A percentile compares a stretch with the other conserved stretches of the same genome.
Evolutionary conservation across 2,113 vertebrate species (phyloP).

Genomic region (Thalassarche chlororhynchos): DNA sequence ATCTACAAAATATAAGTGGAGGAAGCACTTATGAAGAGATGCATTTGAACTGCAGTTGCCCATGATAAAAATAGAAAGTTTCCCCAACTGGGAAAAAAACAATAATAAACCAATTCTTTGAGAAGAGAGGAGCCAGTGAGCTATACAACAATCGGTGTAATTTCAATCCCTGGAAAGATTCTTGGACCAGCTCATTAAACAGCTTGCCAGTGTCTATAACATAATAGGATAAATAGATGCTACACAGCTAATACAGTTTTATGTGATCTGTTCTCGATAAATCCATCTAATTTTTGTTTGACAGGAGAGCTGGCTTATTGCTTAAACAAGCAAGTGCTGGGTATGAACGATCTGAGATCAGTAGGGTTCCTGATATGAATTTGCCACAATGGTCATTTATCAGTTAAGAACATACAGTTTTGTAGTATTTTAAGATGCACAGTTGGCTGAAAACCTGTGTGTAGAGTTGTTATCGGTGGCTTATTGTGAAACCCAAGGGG

Average conservation of each 20-base stretch:
- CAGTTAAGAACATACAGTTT: background rate
- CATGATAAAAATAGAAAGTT: background rate
- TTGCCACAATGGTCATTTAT: background rate
- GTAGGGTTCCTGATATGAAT: background rate
- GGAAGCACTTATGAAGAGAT: accelerated
- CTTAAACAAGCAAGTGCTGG: background rate
- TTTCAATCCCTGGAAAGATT: background rate
- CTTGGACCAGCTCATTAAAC: background rate
- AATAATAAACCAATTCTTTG: background rate
- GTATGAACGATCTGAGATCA: background rate
- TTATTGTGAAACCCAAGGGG: background rate
- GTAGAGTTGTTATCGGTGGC: accelerated
- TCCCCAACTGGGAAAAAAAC: background rate
- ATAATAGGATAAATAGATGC: background rate
- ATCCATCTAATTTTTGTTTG: background rate
- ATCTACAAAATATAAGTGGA: background rate
- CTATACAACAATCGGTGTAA: background rate
- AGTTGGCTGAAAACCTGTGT: background rate
- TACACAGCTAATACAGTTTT: background rate
- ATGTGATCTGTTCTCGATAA: background rate
- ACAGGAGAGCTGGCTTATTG: background rate
- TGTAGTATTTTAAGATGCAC: background rate
- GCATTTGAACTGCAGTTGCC: background rate
- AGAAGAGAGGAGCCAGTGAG: background rate
- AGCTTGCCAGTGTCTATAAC: background rate